Base-by-base conservation (phyloP, 2,797 vertebrate species). In the Catamblyrhynchus diadema region DNA sequence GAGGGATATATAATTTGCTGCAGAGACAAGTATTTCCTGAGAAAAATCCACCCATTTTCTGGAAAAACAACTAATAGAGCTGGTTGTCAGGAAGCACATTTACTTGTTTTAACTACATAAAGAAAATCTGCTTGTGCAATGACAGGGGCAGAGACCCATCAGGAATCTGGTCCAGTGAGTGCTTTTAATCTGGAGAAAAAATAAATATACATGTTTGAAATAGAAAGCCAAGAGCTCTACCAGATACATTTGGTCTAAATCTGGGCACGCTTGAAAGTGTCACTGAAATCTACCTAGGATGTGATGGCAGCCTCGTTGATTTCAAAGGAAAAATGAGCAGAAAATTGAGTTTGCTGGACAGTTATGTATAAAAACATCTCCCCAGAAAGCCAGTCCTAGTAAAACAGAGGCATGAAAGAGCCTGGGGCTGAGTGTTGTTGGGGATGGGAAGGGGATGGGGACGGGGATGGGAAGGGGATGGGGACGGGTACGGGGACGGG, bases 271-370 rank as follows among this genome's bases (percentile, higher is more conserved):
- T 69, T 85, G 23, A 22, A 94, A 95, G 92, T 56, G 88, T 81
- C 61, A 39, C 54, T 93, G 83, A 90, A 73, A 66, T 81, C 83
- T 50, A 74, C 30, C 61, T 64, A 45, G 0, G 0, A 71, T 5
- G 65, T 71, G 82, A 86, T 86, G 86, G 80, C 92, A 96, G 90
- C 66, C 45, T 57, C 3, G 2, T n/a, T 54, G 88, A 88, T 88
- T 90, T 93, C 61, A 37, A 50, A 79, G 83, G 77, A 78, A 64
- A 90, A 94, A 94, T 9, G 72, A 94, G 45, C 90, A 83, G 88
- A 71, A 86, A 83, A 32, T 47, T 39, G 53, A 39, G 45, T 82
- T 88, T 73, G 15, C 71, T 44, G 71, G 60, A 70, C 64, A 69
- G 22, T 27, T 81, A 2, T 1, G 10, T 21, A 7, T 41, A 30